Percentiles rank a stretch among this genome's conserved stretches.
phyloP scores from a whole-genome alignment of 2,797 vertebrate species.

The Peromyscus melanophrys region DNA sequence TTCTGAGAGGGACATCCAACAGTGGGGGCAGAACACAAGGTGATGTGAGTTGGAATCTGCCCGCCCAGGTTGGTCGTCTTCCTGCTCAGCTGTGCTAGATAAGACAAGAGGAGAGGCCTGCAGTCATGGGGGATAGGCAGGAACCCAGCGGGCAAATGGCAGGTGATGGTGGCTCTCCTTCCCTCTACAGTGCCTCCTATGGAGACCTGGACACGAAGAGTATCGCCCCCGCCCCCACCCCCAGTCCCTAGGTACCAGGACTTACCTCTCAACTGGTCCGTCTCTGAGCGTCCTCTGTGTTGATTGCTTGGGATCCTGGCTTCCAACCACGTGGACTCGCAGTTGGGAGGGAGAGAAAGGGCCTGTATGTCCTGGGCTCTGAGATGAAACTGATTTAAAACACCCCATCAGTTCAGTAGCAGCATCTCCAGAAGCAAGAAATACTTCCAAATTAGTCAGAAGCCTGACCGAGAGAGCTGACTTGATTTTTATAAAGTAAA shows the following conservation, averaged over 20 bases:
- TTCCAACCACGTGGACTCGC: not conserved
- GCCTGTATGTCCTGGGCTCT: not conserved
- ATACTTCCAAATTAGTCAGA: not conserved
- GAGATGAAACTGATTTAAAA: not conserved
- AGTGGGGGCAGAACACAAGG: not conserved
- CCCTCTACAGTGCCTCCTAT: not conserved
- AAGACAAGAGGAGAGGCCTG: not conserved
- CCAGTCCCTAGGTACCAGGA: not conserved
- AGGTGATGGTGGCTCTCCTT: not conserved
- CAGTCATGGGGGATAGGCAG: too few species aligned
- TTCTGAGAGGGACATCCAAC: not conserved
- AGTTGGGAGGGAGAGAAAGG: not conserved
- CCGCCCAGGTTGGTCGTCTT: not conserved
- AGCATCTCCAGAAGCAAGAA: not conserved
- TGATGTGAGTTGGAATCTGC: not conserved
- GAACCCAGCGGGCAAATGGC: not conserved
- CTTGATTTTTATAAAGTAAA: slow-evolving; percentile 5
- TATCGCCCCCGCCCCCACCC: rapidly evolving
- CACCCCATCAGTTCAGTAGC: not conserved
- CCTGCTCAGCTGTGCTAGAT: not conserved
- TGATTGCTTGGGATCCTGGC: not conserved
- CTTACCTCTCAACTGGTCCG: not conserved
- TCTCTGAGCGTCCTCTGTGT: not conserved
- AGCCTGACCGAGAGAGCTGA: not conserved
- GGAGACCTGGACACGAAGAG: not conserved